A percentile compares a stretch with the other conserved stretches of the same genome.
These are phyloP conservation scores for Parus major DNA, from an alignment of 2,113 vertebrate genomes.

Conservation along the genomic window DNA sequence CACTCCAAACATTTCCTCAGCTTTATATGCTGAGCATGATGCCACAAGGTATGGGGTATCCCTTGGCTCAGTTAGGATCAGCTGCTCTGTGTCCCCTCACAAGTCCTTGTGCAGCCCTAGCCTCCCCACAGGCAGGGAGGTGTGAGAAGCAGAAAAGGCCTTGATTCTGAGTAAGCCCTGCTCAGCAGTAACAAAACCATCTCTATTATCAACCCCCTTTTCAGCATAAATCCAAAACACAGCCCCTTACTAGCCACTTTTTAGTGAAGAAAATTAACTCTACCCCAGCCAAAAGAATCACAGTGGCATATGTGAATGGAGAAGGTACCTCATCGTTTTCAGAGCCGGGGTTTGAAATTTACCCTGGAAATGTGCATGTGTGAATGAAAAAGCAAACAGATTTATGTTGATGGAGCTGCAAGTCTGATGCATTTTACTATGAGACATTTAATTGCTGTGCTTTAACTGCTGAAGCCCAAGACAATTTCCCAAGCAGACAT, in stretches of 20 bases:
- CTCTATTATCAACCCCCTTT: neutral
- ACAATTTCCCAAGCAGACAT: neutral
- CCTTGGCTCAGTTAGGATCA: neutral
- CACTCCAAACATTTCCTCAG: neutral
- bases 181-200: neutral
- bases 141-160: neutral
- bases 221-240: neutral
- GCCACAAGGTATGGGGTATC: neutral
- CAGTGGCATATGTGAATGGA: neutral
- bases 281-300: neutral
- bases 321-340: neutral
- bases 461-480: neutral
- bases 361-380: fast-evolving
- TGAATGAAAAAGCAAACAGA: neutral
- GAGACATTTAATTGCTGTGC: neutral
- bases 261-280: neutral
- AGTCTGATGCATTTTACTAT: neutral
- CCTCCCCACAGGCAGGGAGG: fast-evolving
- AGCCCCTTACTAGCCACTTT: neutral
- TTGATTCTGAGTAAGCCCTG: neutral
- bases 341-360: neutral
- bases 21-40: neutral
- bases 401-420: neutral
- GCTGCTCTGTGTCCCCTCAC: neutral
- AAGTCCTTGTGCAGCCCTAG: neutral